Evolutionary conservation across 2,113 vertebrate species (phyloP).

Genomic region (Notarius lentiginosus): DNA sequence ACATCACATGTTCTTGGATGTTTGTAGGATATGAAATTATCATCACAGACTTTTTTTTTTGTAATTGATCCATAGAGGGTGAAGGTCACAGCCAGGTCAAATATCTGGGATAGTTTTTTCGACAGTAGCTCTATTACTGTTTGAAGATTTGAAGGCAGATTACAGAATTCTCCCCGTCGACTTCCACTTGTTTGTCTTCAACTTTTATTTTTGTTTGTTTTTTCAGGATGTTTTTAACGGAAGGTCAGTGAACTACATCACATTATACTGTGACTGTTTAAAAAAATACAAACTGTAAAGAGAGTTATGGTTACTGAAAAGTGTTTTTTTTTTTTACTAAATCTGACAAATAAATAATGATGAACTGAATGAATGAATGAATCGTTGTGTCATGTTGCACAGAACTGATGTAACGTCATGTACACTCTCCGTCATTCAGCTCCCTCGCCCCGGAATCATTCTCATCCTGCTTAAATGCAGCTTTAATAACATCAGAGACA

Average conservation of each 20-base stretch:
- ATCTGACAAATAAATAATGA: neutral
- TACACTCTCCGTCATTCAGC: neutral
- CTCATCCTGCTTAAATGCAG: conserved; percentile 28
- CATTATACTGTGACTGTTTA: too few relatives aligned
- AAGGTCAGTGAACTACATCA: too few relatives aligned
- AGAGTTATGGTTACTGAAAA: neutral
- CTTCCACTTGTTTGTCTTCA: too few relatives aligned
- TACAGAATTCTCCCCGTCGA: neutral
- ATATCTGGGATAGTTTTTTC: too few relatives aligned
- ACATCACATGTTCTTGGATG: too few relatives aligned
- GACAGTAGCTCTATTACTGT: neutral
- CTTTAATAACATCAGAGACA: conserved; percentile 34
- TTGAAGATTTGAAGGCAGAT: neutral
- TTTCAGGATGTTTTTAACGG: too few relatives aligned
- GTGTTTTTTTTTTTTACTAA: too few relatives aligned
- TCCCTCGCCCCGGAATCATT: conserved; percentile 5
- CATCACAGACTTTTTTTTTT: neutral
- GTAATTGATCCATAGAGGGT: neutral
- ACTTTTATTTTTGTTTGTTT: too few relatives aligned
- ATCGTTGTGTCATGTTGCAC: neutral
- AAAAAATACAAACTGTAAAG: neutral
- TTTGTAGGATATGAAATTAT: neutral
- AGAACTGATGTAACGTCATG: neutral
- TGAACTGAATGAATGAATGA: neutral
- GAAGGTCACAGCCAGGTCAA: neutral